Evolutionary conservation across 1,140 invertebrate species (phyloP), one percentile per base, ranked within the genome.

Genomic region (Drosophila watanabei): DNA sequence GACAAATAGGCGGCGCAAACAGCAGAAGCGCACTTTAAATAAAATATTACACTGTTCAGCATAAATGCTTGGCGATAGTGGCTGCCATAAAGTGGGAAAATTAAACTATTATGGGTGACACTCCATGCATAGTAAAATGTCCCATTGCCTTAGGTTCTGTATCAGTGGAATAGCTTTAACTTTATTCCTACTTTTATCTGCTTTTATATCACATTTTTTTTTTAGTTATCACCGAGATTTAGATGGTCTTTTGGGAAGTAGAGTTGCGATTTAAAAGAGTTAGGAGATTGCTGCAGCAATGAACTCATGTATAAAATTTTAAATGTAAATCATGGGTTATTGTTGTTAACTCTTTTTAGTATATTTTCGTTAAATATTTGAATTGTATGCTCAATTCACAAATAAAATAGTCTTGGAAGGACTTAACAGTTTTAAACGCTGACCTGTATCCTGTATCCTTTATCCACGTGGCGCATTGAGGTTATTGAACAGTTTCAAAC

Each of bases 31-130:
- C 56, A 85, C 69, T 87, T 85, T 65, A 81, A 90, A 88, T 81
- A 79, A 88, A 80, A 81, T 79, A 85, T 80, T 81, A 82, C 83
- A 82, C 64, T 71, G 59, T 24, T 39, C 76, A 83, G 61, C 70
- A 88, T 28, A 51, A 45, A 37, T 54, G 33, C 24, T 20, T 10
- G 14, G 33, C 32, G 51, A 37, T 24, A 37, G 51, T 30, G 45
- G 24, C 56, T 43, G 51, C 20, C 56, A 33, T 7, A 43, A 69
- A 32, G 30, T 24, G 45, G 59, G 28, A 13, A 32, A 58, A 32
- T 58, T 39, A 59, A 59, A 59, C 61, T 64, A 64, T 59, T 41
- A 30, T 18, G 35, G 24, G n/a, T 32, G 14, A n/a, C 37, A 41
- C 48, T 13, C 16, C n/a, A 30, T 37, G 7, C 8, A n/a, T n/a